Percentiles rank a stretch among this genome's conserved stretches.
Conservation (phyloP, 2,113 vertebrate genomes). For the Zosterops lateralis region DNA sequence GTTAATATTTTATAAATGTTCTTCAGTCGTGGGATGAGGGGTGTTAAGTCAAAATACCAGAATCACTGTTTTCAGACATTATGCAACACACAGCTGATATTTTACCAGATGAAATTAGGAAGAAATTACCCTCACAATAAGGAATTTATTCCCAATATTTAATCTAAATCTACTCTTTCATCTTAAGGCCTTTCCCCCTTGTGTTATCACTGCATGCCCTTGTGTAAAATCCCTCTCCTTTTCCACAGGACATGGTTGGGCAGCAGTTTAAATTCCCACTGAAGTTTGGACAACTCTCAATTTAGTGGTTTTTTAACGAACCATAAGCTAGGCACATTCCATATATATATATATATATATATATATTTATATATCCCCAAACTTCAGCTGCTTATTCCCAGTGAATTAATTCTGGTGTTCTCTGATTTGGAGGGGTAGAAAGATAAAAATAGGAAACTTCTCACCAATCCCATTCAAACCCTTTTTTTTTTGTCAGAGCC, state of each 20-base stretch:
- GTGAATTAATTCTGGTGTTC: not conserved
- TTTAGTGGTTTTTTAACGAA: not conserved
- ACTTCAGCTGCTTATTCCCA: not conserved
- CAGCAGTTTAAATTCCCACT: not conserved
- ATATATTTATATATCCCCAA: not conserved
- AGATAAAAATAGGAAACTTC: not conserved
- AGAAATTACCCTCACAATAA: not conserved
- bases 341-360: accelerated
- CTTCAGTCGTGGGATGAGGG: not conserved
- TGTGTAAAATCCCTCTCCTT: not conserved
- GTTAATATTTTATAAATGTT: not conserved
- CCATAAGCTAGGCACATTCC: not conserved
- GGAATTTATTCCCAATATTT: not conserved
- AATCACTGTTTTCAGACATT: not conserved
- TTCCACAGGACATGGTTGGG: not conserved
- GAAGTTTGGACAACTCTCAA: accelerated
- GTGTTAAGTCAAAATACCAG: accelerated
- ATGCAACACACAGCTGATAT: not conserved
- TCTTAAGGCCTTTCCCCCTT: not conserved
- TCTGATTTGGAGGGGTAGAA: not conserved
- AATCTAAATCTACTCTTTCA: not conserved
- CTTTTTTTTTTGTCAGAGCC: not conserved
- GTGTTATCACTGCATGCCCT: not conserved
- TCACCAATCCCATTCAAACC: not conserved
- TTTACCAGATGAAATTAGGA: not conserved